Conservation (phyloP, 2,888 invertebrate species). For the Girardia tigrina region DNA sequence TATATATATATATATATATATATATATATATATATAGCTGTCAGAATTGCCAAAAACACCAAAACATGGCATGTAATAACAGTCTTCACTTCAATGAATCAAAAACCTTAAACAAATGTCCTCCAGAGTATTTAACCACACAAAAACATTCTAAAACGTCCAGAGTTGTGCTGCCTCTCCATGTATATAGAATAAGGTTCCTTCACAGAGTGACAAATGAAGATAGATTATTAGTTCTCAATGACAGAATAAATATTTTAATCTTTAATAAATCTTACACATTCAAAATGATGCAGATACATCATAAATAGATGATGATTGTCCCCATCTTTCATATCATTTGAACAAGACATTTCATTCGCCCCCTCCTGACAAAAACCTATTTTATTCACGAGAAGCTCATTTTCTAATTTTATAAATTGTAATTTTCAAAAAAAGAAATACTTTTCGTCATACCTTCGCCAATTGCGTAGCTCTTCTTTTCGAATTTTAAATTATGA, state of each 20-base stretch:
- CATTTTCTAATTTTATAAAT: background rate
- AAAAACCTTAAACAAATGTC: background rate
- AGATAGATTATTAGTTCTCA: background rate
- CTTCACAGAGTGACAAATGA: background rate
- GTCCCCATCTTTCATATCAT: background rate
- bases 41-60: background rate
- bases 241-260: background rate
- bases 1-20: too few species aligned
- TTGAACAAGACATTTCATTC: constrained; percentile 18
- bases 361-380: background rate
- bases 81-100: background rate
- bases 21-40: background rate
- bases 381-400: background rate
- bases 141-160: background rate
- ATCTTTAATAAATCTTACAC: background rate
- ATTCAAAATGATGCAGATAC: background rate
- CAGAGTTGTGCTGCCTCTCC: background rate
- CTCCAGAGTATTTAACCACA: background rate
- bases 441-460: too few species aligned
- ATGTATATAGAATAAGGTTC: background rate
- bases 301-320: background rate
- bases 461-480: too few species aligned
- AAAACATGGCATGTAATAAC: background rate
- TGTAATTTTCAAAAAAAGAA: background rate
- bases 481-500: too few species aligned